Evolutionary conservation across 2,888 invertebrate species (phyloP).

Genomic region (Chirona hameri): DNA sequence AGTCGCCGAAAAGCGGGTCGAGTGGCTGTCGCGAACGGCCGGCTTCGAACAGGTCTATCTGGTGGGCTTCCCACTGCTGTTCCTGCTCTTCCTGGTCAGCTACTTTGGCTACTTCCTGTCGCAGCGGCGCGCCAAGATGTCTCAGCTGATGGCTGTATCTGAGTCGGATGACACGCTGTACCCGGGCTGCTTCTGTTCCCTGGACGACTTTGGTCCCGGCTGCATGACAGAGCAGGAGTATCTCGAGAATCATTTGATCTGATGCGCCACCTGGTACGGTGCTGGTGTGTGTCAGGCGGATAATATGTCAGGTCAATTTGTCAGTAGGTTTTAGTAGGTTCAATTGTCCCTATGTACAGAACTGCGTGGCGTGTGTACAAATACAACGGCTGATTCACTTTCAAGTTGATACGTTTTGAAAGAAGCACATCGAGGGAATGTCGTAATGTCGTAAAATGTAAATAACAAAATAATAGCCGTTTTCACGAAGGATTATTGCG

Average conservation of each 20-base stretch:
- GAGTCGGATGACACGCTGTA: not conserved
- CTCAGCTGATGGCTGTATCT: not conserved
- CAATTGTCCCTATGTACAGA: too few relatives aligned
- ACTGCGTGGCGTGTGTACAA: too few relatives aligned
- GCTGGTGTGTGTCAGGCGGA: too few relatives aligned
- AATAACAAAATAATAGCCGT: too few relatives aligned
- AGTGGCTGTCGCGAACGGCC: not conserved
- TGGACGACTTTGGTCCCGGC: not conserved
- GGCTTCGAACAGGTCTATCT: conserved; percentile 1
- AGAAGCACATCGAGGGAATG: too few relatives aligned
- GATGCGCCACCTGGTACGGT: too few relatives aligned
- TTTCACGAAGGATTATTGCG: too few relatives aligned
- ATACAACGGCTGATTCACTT: too few relatives aligned
- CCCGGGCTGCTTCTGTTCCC: not conserved
- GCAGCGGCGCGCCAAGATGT: not conserved
- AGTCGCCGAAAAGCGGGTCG: not conserved
- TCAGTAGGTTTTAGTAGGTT: too few relatives aligned
- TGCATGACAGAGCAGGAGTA: not conserved
- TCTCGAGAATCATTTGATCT: not conserved
- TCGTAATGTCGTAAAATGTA: too few relatives aligned
- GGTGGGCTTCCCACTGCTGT: not conserved
- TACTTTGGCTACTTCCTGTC: conserved; percentile 3
- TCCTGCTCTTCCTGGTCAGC: not conserved
- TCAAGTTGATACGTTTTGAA: too few relatives aligned
- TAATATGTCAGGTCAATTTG: too few relatives aligned